Base-by-base conservation (phyloP, 2,888 invertebrate species). In the Biston stratarius region DNA sequence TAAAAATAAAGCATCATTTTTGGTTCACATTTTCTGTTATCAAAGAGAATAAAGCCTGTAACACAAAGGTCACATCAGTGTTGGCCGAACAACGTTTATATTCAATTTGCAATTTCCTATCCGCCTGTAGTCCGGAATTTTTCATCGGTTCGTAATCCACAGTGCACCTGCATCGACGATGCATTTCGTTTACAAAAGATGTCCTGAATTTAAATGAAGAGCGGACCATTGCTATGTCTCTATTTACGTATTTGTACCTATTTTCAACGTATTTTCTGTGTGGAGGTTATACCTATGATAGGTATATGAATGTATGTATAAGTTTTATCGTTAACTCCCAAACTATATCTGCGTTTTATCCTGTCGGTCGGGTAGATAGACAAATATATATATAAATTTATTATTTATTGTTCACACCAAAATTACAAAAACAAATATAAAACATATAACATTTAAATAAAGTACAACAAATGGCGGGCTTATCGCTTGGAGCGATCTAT, bases 111-210 rank as follows among this genome's bases (percentile, higher is more conserved):
- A 79, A 84, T 83, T 83, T 65, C 83, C 67, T 62, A 58, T 83
- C 82, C 77, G 79, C 82, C 81, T 78, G 81, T 78, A 76, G 76
- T 79, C 75, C 70, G 80, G 83, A 83, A 87, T 87, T 87, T 88
- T 89, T 88, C 87, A 88, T 86, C 83, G 83, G 83, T 80, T 67
- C 83, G 86, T 86, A 86, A 88, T 86, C 84, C 86, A 36, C 24
- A 68, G 68, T 81, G 81, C 82, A 83, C 83, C 85, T 80, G 79
- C 76, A 15, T 47, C 61, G 61, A 56, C 60, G 59, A 61, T 67
- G 58, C 65, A 61, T 49, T 53, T 47, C 38, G 59, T 52, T 60
- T 61, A 59, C 59, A 65, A 62, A 59, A 65, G 64, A 58, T 61
- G 52, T 48, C 15, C 34, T 57, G 49, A 33, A 47, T 58, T 61